A percentile compares a stretch with the other conserved stretches of the same genome.
phyloP scores from a whole-genome alignment of 2,797 vertebrate genomes.

The Phrynocephalus guinanensis region DNA sequence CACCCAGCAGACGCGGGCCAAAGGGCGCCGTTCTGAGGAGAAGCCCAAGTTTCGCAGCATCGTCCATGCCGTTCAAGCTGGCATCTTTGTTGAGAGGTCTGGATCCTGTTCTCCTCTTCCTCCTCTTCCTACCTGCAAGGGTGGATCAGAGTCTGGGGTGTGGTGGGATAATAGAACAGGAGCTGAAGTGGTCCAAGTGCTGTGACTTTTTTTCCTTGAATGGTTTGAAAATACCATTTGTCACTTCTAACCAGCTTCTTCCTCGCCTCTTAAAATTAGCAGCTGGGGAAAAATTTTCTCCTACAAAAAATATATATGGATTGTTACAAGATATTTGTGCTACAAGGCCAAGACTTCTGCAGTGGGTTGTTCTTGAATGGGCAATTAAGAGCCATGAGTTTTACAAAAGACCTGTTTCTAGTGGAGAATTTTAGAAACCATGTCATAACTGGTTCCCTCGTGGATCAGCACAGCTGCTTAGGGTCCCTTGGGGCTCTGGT shows the following conservation, averaged over 20 bases:
- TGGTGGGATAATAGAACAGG: too few relatives aligned
- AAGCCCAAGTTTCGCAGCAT: conserved; percentile 95
- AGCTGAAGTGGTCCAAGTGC: not conserved
- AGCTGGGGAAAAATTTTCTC: not conserved
- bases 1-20: conserved; percentile 85
- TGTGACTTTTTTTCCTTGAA: not conserved
- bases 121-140: too few relatives aligned
- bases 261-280: not conserved
- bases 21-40: conserved; percentile 84
- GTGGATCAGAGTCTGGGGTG: not conserved
- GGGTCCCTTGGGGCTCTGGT: not conserved
- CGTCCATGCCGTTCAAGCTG: conserved; percentile 92
- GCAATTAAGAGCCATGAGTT: not conserved
- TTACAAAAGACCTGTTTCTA: not conserved
- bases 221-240: not conserved
- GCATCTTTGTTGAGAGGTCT: conserved; percentile 95
- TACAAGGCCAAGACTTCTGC: not conserved
- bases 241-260: not conserved
- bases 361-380: not conserved
- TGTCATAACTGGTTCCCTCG: not conserved
- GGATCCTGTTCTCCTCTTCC: not conserved
- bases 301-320: not conserved
- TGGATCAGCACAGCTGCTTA: not conserved
- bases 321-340: not conserved
- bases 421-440: not conserved